Conservation (phyloP, 2,113 vertebrate genomes). For the Charadrius vociferus region DNA sequence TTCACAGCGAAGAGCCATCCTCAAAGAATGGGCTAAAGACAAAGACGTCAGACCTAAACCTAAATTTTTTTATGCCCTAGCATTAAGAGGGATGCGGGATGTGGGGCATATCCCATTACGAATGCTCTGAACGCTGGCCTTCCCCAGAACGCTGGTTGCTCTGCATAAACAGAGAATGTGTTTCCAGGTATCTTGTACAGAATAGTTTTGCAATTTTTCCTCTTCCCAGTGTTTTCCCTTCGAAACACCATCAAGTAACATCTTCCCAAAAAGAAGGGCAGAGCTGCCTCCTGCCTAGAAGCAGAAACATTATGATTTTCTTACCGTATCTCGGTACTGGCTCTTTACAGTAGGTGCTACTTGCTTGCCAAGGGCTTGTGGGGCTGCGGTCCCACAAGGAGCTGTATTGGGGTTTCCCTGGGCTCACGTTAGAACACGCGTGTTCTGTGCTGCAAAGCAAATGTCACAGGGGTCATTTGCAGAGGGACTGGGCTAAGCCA, state of each 20-base stretch:
- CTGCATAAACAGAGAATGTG: background rate
- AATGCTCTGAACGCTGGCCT: background rate
- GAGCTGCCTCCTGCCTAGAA: background rate
- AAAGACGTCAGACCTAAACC: background rate
- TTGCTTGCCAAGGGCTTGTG: background rate
- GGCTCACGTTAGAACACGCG: rapidly evolving
- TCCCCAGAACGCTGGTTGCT: background rate
- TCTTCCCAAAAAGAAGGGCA: background rate
- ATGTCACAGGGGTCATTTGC: background rate
- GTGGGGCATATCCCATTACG: background rate
- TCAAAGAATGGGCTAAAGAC: background rate
- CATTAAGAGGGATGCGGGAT: background rate
- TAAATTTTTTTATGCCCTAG: background rate
- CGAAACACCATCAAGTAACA: background rate
- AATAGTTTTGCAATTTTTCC: background rate
- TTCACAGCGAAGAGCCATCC: background rate
- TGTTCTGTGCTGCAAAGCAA: background rate
- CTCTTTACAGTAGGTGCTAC: background rate
- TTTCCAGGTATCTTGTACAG: background rate
- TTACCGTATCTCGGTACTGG: rapidly evolving
- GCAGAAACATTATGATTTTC: background rate
- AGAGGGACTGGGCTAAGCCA: background rate
- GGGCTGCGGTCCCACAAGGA: background rate
- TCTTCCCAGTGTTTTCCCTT: background rate
- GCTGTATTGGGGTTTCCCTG: background rate